Evolutionary conservation across 1,140 invertebrate species (phyloP).

Genomic region (Meloidogyne exigua): DNA sequence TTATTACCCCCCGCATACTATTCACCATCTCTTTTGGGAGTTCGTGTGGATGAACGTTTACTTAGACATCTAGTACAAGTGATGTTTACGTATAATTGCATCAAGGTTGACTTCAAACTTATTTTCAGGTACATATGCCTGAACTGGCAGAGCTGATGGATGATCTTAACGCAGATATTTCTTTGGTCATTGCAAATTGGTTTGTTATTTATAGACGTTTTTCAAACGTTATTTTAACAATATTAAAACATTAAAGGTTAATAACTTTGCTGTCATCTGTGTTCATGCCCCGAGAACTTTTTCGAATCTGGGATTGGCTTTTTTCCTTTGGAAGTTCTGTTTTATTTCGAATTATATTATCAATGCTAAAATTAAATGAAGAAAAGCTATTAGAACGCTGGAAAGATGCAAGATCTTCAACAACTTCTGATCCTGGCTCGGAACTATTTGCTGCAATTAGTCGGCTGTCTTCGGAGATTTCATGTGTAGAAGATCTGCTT

Average conservation of each 20-base stretch:
- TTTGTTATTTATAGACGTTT: too few species aligned
- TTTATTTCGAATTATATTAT: conserved; percentile 77
- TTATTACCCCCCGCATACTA: conserved; percentile 94
- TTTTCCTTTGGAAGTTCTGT: conserved; percentile 87
- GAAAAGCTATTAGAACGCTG: conserved; percentile 45
- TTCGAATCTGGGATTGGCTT: conserved; percentile 94
- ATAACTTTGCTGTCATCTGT: conserved; percentile 94
- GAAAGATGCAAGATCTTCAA: conserved; percentile 16
- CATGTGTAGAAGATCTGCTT: conserved; percentile 64
- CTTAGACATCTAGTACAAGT: conserved; percentile 77
- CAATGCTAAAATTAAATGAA: conserved; percentile 60
- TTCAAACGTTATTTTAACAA: background rate
- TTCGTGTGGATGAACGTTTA: conserved; percentile 84
- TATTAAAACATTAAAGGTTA: conserved; percentile 68
- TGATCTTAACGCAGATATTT: conserved; percentile 85
- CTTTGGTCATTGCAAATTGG: conserved; percentile 93
- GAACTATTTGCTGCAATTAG: conserved; percentile 49
- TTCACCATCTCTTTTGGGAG: conserved; percentile 84
- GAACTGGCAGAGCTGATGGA: conserved; percentile 82
- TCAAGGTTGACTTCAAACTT: background rate
- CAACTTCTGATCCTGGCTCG: conserved; percentile 35
- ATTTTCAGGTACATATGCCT: conserved; percentile 75
- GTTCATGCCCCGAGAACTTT: conserved; percentile 90
- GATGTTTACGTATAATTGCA: too few species aligned
- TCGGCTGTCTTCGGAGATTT: conserved; percentile 49